phyloP scores from a whole-genome alignment of 92 coral and sea anemone species.

The Paragorgia papillata region DNA sequence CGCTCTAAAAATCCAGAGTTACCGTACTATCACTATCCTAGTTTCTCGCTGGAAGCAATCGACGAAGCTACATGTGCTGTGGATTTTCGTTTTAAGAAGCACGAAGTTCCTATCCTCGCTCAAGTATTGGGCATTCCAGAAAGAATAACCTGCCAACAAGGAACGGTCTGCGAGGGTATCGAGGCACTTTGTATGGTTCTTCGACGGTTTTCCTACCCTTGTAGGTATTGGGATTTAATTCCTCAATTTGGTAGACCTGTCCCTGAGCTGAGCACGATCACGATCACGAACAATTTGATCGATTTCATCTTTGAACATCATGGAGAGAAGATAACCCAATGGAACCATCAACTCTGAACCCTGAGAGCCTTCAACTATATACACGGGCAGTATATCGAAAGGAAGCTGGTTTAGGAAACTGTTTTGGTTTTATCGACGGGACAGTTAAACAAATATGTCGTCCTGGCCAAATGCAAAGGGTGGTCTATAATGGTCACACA shows the following conservation, averaged over 20 bases:
- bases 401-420: conserved; percentile 48
- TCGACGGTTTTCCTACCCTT: conserved; percentile 57
- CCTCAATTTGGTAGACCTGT: conserved; percentile 60
- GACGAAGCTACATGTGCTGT: no score
- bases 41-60: conserved; percentile 45
- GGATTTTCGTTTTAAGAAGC: no score
- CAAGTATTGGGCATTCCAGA: conserved; percentile 52
- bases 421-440: conserved; percentile 57
- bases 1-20: conserved; percentile 52
- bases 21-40: conserved; percentile 38
- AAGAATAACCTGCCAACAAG: conserved; percentile 40
- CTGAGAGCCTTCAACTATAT: conserved; percentile 27
- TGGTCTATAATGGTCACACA: conserved; percentile 41
- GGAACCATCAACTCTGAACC: conserved; percentile 41
- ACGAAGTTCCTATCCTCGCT: conserved; percentile 51
- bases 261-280: no score
- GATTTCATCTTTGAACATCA: conserved; percentile 47
- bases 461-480: conserved; percentile 52
- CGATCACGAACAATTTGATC: conserved; percentile 44
- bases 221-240: conserved; percentile 56
- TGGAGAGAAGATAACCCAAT: conserved; percentile 28
- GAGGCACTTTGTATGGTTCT: conserved; percentile 51
- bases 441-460: conserved; percentile 54
- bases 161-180: conserved; percentile 55
- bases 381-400: conserved; percentile 42